Conservation (phyloP, 2,888 invertebrate genomes). For the Metacarcinus magister region DNA sequence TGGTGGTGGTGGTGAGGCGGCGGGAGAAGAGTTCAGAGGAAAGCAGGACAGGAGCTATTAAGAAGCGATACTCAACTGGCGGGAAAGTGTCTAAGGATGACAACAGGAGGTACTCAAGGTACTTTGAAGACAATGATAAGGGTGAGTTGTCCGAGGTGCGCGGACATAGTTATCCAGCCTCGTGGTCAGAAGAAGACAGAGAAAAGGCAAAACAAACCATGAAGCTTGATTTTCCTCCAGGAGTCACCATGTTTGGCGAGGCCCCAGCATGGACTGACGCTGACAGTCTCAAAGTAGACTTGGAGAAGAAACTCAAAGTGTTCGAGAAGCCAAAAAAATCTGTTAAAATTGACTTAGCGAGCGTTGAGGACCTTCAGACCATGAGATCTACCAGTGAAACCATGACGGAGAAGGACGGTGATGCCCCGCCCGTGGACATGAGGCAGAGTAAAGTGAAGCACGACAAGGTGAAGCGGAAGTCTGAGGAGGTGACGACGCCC, state of each 20-base stretch:
- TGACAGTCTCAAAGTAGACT: slow-evolving; percentile 35
- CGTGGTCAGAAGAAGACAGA: slow-evolving; percentile 82
- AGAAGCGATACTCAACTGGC: slow-evolving; percentile 76
- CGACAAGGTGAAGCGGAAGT: slow-evolving; percentile 77
- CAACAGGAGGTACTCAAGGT: slow-evolving; percentile 78
- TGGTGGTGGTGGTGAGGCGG: slow-evolving; percentile 29
- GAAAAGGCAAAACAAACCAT: slow-evolving; percentile 85
- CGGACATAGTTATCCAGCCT: slow-evolving; percentile 58
- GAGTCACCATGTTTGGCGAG: slow-evolving; percentile 85
- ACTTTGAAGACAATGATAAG: slow-evolving; percentile 79
- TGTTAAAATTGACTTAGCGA: slow-evolving; percentile 75
- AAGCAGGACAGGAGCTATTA: slow-evolving; percentile 76
- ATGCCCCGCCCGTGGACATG: slow-evolving; percentile 83
- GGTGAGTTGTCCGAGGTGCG: slow-evolving; percentile 70
- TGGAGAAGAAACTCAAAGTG: slow-evolving; percentile 75
- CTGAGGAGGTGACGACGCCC: slow-evolving; percentile 83
- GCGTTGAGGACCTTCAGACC: slow-evolving; percentile 67
- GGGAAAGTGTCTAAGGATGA: slow-evolving; percentile 78
- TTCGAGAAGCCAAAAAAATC: slow-evolving; percentile 80
- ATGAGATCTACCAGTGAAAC: slow-evolving; percentile 42
- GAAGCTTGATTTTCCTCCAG: slow-evolving; percentile 89
- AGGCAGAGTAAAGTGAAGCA: slow-evolving; percentile 45
- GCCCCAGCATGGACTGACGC: slow-evolving; percentile 84
- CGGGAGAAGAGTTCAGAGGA: slow-evolving; percentile 66
- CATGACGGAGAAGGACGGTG: slow-evolving; percentile 83